Percentiles rank a stretch among this genome's conserved stretches.
These are phyloP conservation scores for Mycalesis mineus DNA, from an alignment of 2,888 invertebrate species.

Conservation along the genomic window DNA sequence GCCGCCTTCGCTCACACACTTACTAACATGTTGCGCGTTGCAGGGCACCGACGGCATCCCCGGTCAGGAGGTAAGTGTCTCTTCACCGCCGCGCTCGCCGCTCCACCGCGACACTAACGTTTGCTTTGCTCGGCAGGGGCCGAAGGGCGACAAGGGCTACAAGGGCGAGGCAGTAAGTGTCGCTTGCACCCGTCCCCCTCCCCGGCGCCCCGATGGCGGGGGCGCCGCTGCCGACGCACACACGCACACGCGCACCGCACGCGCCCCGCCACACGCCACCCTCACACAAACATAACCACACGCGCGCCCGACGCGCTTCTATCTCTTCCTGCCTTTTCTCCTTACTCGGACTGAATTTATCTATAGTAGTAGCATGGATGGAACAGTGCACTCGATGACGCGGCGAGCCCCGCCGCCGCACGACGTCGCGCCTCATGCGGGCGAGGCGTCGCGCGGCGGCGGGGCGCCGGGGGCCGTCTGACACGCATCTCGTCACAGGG, in stretches of 20 bases:
- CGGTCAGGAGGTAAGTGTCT: slow-evolving; percentile 86
- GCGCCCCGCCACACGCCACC: not conserved
- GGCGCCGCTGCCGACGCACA: not conserved
- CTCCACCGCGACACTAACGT: slow-evolving; percentile 19
- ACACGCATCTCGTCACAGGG: slow-evolving; percentile 77
- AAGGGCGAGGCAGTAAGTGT: slow-evolving; percentile 89
- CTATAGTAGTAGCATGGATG: too few species aligned
- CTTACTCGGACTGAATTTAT: too few species aligned
- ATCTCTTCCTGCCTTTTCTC: too few species aligned
- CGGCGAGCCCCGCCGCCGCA: too few species aligned
- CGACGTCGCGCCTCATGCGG: too few species aligned
- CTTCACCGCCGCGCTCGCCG: not conserved
- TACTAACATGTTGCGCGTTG: slow-evolving; percentile 45
- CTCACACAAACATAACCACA: too few species aligned
- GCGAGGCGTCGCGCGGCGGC: not conserved
- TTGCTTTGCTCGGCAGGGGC: slow-evolving; percentile 81
- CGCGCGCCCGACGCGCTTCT: too few species aligned
- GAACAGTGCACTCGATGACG: too few species aligned
- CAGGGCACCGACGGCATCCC: slow-evolving; percentile 97
- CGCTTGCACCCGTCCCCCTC: slow-evolving; percentile 16
- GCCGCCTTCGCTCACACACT: not conserved
- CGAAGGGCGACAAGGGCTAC: slow-evolving; percentile 92
- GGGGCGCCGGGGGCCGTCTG: not conserved
- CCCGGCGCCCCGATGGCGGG: too few species aligned
- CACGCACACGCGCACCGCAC: slow-evolving; percentile 27